phyloP scores from a whole-genome alignment of 1,140 invertebrate genomes.

The Heliconius hewitsoni region DNA sequence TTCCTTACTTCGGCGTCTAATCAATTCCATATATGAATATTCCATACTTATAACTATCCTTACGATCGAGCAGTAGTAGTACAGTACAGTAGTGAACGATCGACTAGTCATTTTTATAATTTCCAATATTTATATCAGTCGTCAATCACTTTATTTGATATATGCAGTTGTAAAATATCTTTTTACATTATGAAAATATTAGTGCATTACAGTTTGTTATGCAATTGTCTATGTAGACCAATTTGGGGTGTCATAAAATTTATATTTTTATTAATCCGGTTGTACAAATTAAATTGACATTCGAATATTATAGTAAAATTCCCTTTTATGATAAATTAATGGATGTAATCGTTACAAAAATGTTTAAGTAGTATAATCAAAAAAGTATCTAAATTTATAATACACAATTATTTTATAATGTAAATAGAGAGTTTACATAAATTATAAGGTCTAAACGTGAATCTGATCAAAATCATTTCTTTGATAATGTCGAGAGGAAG shows the following conservation, averaged over 20 bases:
- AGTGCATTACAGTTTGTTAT: not conserved
- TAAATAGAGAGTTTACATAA: not conserved
- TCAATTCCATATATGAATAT: conserved; percentile 54
- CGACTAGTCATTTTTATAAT: conserved; percentile 22
- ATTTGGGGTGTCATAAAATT: not conserved
- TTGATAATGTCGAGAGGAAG: conserved; percentile 50
- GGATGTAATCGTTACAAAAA: not conserved
- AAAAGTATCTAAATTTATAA: not conserved
- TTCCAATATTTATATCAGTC: conserved; percentile 10
- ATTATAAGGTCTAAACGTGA: conserved; percentile 56
- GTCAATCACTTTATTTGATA: not conserved
- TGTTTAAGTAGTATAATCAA: not conserved
- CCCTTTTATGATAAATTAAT: not conserved
- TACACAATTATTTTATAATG: not conserved
- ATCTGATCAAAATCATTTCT: conserved; percentile 70
- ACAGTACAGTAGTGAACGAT: not conserved
- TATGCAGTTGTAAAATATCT: not conserved
- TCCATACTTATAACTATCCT: not conserved
- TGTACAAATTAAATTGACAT: not conserved
- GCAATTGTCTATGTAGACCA: not conserved
- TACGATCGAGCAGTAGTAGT: conserved; percentile 22
- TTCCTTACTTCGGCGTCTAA: conserved; percentile 42
- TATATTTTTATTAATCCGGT: not conserved
- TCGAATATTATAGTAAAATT: not conserved
- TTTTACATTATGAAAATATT: conserved; percentile 8